A percentile compares a stretch with the other conserved stretches of the same genome.
Conservation (phyloP, 2,888 invertebrate genomes). For the Drosophila phalerata region DNA sequence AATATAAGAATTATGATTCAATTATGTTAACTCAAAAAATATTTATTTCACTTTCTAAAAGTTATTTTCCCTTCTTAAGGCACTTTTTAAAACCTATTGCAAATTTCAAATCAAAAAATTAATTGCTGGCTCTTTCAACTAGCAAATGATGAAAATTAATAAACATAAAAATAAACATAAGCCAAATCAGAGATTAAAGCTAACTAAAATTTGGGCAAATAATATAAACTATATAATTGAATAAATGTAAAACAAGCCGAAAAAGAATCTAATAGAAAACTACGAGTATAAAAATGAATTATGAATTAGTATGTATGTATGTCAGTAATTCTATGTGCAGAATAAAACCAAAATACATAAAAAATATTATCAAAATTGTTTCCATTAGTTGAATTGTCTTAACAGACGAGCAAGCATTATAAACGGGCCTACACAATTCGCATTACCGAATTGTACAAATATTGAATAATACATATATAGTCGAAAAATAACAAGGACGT, state of each 20-base stretch:
- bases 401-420: background rate
- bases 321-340: constrained; percentile 66
- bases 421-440: no score
- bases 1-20: constrained; percentile 4
- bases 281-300: constrained; percentile 45
- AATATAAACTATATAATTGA: constrained; percentile 34
- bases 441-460: no score
- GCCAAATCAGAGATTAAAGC: constrained; percentile 19
- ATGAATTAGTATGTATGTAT: constrained; percentile 77
- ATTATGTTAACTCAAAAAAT: constrained; percentile 5
- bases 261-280: constrained; percentile 54
- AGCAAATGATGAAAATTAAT: constrained; percentile 18
- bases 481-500: no score
- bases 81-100: constrained; percentile 47
- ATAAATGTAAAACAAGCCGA: constrained; percentile 30
- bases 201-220: constrained; percentile 39
- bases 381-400: background rate
- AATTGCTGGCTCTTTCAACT: constrained; percentile 54
- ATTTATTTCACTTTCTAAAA: constrained; percentile 11
- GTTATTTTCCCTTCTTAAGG: constrained; percentile 28
- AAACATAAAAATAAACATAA: constrained; percentile 17
- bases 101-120: constrained; percentile 29
- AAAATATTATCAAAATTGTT: background rate
- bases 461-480: no score
- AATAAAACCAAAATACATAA: constrained; percentile 67